Evolutionary conservation across 2,113 vertebrate species (phyloP), one percentile per base, ranked within the genome.

Genomic region (Desmodus rotundus): DNA sequence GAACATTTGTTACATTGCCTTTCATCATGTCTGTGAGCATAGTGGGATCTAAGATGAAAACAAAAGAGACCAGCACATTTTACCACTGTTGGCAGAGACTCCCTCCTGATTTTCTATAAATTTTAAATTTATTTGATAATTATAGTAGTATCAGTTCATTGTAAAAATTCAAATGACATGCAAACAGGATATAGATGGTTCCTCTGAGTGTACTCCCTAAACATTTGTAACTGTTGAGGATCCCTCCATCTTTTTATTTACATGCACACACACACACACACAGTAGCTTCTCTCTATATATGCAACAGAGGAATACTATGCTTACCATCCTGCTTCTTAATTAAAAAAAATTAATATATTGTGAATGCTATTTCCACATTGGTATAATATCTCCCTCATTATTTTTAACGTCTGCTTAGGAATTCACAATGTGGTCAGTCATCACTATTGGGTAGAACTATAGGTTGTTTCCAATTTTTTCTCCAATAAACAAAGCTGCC

Each of bases 1-100:
- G 99, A 58, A 99, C 99, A 3, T 99, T 99, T 56, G 99, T 99
- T 87, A 99, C 99, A n/a, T 99, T 99, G 96, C 99, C 99, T 97
- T 99, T 99, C 99, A 99, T 99, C 99, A 99, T 99, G 96, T 99
- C 99, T 24, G 99, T 99, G 97, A 99, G 97, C 99, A 99, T 99
- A 94, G 99, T 99, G 80, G 99, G 99, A 98, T 99, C 99, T 99
- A 98, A 90, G 96, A 97, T n/a, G 89, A 73, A 97, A 0, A 96
- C 83, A 91, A 13, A 92, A 67, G 86, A 82, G 13, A 87, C 13
- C 26, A 52, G 2, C 3, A 56, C 12, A 22, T 54, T 77, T 94
- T 63, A 85, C 52, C 19, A 72, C 36, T 50, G 58, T 28, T 47
- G 38, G 7, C 24, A 77, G 5, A 26, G 33, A 76, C 31, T 33